Conservation (phyloP, 2,113 vertebrate species). For the Cygnus atratus region DNA sequence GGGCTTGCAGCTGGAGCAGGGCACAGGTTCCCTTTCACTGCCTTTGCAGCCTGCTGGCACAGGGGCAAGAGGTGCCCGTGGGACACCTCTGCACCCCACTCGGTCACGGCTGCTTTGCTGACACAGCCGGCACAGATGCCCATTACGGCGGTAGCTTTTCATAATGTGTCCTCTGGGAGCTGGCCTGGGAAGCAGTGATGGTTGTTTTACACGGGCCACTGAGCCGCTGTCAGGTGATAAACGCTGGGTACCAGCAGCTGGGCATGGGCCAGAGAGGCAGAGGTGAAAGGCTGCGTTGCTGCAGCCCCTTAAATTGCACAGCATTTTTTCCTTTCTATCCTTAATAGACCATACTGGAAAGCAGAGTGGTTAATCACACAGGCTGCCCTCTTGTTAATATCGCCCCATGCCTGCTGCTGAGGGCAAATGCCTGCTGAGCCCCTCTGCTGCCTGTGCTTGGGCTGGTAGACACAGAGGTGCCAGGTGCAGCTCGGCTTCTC, state of each 20-base stretch:
- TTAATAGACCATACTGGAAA: background rate
- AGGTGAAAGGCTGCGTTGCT: background rate
- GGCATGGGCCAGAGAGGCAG: rapidly evolving
- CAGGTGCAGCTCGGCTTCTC: background rate
- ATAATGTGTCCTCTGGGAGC: background rate
- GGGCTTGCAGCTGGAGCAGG: background rate
- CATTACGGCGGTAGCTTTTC: background rate
- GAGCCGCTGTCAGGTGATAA: background rate
- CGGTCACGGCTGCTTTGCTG: background rate
- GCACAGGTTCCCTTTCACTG: background rate
- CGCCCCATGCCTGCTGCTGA: background rate
- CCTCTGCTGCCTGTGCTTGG: background rate
- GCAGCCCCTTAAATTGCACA: rapidly evolving
- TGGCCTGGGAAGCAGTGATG: rapidly evolving
- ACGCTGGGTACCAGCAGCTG: background rate
- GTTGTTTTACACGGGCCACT: background rate
- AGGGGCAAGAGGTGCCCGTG: too few relatives aligned
- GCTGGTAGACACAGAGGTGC: background rate
- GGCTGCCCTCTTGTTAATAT: background rate
- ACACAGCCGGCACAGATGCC: background rate
- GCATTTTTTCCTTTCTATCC: rapidly evolving
- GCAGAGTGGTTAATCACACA: rapidly evolving
- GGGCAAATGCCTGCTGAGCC: background rate
- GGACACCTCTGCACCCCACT: background rate
- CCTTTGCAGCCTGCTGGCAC: too few relatives aligned